These are phyloP conservation scores for Himalopsyche japonica DNA, from an alignment of 2,888 invertebrate genomes.

Conservation along the genomic window DNA sequence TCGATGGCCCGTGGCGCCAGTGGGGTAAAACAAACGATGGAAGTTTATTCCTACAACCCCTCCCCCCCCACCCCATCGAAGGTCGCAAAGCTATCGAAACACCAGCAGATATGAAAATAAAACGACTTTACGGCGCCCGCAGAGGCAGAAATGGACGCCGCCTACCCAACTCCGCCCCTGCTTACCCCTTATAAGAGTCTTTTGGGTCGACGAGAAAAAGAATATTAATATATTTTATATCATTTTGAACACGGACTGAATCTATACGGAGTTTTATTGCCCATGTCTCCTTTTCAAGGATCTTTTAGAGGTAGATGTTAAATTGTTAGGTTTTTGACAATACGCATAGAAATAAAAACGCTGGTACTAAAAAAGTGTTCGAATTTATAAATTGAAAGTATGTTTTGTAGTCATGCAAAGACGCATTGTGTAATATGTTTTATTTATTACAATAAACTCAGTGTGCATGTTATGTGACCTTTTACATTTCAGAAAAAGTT, in stretches of 20 bases:
- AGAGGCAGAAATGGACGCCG: not conserved
- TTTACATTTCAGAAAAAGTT: too few species aligned
- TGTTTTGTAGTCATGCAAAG: too few species aligned
- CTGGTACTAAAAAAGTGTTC: not conserved
- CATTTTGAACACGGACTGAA: not conserved
- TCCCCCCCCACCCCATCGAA: not conserved
- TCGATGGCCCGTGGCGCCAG: not conserved
- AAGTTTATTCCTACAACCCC: not conserved
- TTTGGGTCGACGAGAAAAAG: not conserved
- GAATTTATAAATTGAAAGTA: not conserved
- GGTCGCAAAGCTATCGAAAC: not conserved
- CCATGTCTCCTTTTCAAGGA: not conserved
- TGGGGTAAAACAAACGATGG: not conserved
- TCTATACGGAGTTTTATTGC: not conserved
- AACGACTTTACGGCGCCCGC: not conserved
- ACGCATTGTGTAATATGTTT: too few species aligned
- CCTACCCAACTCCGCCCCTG: not conserved
- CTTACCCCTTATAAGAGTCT: not conserved
- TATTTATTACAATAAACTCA: too few species aligned
- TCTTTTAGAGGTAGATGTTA: not conserved
- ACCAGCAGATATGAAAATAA: slow-evolving; percentile 1
- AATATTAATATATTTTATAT: slow-evolving; percentile 1
- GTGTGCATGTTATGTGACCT: too few species aligned
- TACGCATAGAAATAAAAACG: not conserved
- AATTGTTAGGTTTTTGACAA: not conserved